Conservation (phyloP, 1,140 invertebrate species). For the Palaemon carinicauda region DNA sequence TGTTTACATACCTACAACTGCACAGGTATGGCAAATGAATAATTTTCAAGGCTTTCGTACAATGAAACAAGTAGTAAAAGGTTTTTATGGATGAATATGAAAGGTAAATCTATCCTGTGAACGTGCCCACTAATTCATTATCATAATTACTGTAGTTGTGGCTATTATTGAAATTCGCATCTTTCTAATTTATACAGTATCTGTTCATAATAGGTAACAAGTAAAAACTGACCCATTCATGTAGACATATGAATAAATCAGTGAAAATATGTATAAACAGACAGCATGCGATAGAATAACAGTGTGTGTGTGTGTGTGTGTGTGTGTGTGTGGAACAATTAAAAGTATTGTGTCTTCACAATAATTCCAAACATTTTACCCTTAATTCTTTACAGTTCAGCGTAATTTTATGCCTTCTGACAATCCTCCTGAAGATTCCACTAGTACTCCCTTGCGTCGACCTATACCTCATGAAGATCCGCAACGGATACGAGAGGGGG, state of each 20-base stretch:
- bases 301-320: neutral
- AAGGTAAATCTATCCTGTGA: no score
- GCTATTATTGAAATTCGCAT: no score
- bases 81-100: no score
- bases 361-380: neutral
- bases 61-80: neutral
- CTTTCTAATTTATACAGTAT: no score
- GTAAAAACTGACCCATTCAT: neutral
- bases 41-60: neutral
- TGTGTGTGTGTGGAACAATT: no score
- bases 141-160: no score
- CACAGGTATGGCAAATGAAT: neutral
- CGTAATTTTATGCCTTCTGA: constrained; percentile 35
- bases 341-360: no score
- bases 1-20: constrained; percentile 20
- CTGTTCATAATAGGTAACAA: neutral
- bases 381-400: constrained; percentile 12
- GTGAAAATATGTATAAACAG: neutral
- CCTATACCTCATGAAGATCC: constrained; percentile 5
- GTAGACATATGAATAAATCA: neutral
- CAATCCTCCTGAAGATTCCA: constrained; percentile 39
- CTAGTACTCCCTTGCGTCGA: constrained; percentile 40
- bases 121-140: no score
- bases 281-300: neutral
- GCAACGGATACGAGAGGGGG: constrained; percentile 35